A percentile compares a stretch with the other conserved stretches of the same genome.
Conservation (phyloP, 2,888 invertebrate genomes). For the Torymus texanus region DNA sequence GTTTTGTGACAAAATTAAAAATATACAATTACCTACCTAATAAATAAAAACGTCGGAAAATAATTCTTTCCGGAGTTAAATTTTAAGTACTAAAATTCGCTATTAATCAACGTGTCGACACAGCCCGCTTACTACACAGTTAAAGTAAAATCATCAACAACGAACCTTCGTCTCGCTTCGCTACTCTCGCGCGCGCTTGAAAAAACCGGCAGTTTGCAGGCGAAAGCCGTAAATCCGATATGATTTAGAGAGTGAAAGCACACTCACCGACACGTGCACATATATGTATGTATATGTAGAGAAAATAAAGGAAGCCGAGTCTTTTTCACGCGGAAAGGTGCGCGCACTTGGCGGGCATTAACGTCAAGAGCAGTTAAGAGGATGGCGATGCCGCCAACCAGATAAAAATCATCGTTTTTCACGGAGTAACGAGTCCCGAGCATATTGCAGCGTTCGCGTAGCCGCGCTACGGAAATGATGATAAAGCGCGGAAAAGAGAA, state of each 20-base stretch:
- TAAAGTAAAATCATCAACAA: too few relatives aligned
- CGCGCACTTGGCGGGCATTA: background rate
- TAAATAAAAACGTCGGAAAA: too few relatives aligned
- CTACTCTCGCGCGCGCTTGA: background rate
- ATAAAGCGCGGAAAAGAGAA: too few relatives aligned
- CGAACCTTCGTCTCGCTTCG: too few relatives aligned
- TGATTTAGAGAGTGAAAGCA: background rate
- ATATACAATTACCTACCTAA: too few relatives aligned
- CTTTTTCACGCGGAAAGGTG: too few relatives aligned
- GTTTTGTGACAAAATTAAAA: too few relatives aligned
- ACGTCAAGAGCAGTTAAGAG: background rate
- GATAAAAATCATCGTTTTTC: conserved; percentile 50
- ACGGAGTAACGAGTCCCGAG: conserved; percentile 38
- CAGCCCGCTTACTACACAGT: too few relatives aligned
- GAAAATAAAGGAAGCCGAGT: too few relatives aligned
- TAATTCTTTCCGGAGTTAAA: too few relatives aligned
- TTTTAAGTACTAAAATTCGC: too few relatives aligned
- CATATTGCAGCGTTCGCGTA: background rate
- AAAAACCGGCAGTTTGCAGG: background rate
- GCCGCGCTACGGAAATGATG: background rate
- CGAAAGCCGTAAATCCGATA: background rate
- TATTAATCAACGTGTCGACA: too few relatives aligned
- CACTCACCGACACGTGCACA: background rate
- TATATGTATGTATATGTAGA: background rate
- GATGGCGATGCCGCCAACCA: background rate